phyloP scores from a whole-genome alignment of 1,140 invertebrate genomes.

The Diprion similis region DNA sequence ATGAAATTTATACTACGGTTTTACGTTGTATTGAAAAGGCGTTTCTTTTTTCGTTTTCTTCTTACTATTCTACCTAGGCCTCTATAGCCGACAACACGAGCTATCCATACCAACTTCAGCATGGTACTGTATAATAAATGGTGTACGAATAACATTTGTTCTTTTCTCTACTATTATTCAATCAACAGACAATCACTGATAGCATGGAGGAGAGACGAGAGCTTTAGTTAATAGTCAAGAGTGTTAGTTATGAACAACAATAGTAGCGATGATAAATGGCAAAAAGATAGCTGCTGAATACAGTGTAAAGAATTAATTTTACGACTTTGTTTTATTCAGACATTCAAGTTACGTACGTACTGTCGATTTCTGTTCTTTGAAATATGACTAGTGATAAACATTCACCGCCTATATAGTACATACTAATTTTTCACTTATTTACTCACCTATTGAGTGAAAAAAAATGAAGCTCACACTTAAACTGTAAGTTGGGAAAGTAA shows the following conservation, averaged over 20 bases:
- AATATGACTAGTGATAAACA: too few species aligned
- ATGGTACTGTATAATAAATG: background rate
- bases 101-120: conserved; percentile 1
- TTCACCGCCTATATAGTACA: too few species aligned
- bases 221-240: background rate
- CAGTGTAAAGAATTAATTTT: too few species aligned
- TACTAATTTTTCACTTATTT: too few species aligned
- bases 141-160: background rate
- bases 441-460: too few species aligned
- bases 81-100: background rate
- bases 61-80: background rate
- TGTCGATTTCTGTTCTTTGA: too few species aligned
- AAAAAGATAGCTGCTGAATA: too few species aligned
- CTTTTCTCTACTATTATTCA: too few species aligned
- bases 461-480: too few species aligned
- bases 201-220: background rate
- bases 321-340: too few species aligned
- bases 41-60: background rate
- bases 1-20: background rate
- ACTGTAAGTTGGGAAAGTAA: too few species aligned
- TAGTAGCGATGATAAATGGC: background rate
- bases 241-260: background rate
- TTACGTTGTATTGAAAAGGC: background rate
- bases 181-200: background rate
- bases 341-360: too few species aligned